Evolutionary conservation across 1,140 invertebrate genomes (phyloP), one percentile per base, ranked within the genome.

Genomic region (Drosophila pallidifrons): DNA sequence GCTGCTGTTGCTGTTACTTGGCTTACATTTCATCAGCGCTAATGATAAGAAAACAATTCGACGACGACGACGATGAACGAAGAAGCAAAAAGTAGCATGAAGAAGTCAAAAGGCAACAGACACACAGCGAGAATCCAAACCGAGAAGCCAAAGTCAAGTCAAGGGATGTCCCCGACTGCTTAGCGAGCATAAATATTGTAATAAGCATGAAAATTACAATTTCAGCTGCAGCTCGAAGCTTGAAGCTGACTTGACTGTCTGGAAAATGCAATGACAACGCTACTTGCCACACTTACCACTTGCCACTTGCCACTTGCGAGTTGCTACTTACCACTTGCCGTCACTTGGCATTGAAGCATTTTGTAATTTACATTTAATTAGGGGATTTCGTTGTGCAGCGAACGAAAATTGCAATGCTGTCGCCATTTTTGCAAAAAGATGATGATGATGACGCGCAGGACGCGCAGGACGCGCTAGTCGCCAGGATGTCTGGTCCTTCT

Each of bases 291-390:
- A 41, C 54, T 58, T 64, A 49, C 55, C 25, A 41, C 45, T 63
- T 57, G 60, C 52, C 3, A 59, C 55, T 72, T 61, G 66, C 59
- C 25, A 58, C 64, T 60, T 67, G 55, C 64, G 38, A 32, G 64
- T 77, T 75, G 75, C 35, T 20, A 30, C 52, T 61, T 61, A 61
- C 54, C 49, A 28, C 68, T 69, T 59, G 32, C 68, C 65, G 30
- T 54, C 51, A 67, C 73, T 72, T 72, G 65, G 63, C 79, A 74
- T 81, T 79, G 71, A 74, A 82, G 61, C 81, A 78, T 78, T 78
- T 81, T 82, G 81, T 81, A 82, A 85, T 85, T 82, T 81, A 78
- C 82, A 81, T 85, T 83, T 85, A 82, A 85, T 85, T 85, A 80
- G 77, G 64, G 73, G 69, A 78, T 78, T 82, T 86, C 75, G 71